These are phyloP conservation scores for Acanthosepion lycidas DNA, from an alignment of 2,888 invertebrate species.

Conservation along the genomic window DNA sequence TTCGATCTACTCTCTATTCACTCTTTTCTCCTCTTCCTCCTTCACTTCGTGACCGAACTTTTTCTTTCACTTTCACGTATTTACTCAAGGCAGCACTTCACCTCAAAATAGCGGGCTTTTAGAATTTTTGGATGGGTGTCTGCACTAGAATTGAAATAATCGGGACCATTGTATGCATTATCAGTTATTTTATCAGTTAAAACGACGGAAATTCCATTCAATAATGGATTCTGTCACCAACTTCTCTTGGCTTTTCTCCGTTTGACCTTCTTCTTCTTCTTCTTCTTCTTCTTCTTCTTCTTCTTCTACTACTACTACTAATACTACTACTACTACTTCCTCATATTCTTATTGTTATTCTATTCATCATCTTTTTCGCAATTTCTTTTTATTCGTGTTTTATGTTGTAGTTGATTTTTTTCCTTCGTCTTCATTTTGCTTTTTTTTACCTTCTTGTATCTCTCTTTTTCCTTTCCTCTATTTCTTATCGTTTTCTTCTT, in stretches of 20 bases:
- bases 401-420: neutral
- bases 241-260: neutral
- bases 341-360: neutral
- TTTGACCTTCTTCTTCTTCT: neutral
- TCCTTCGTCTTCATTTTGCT: too few species aligned
- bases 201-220: neutral
- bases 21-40: neutral
- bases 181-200: neutral
- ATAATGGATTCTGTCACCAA: neutral
- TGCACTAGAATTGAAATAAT: neutral
- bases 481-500: neutral
- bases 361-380: neutral
- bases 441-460: neutral
- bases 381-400: neutral
- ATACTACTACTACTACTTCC: neutral
- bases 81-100: neutral
- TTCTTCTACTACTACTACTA: fast-evolving
- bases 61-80: neutral
- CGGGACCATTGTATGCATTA: neutral
- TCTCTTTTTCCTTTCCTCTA: neutral
- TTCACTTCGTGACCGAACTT: neutral
- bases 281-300: too few species aligned
- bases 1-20: too few species aligned
- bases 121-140: neutral
- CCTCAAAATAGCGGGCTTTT: neutral